Evolutionary conservation across 2,888 invertebrate genomes (phyloP).

Genomic region (Eristalinus sepulchralis): DNA sequence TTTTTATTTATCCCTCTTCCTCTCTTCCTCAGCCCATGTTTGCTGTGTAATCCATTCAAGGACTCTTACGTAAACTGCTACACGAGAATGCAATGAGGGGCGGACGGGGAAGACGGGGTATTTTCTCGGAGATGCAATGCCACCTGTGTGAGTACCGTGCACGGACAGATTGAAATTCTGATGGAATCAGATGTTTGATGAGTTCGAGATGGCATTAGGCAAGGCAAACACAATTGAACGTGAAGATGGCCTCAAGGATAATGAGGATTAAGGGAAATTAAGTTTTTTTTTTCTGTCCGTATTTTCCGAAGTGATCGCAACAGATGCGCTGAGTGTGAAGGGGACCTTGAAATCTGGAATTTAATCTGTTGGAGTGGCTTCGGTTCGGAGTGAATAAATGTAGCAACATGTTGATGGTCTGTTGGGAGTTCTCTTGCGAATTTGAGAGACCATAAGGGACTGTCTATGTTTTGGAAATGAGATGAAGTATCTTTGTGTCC

Average conservation of each 20-base stretch:
- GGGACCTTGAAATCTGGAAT: background rate
- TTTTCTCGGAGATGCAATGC: conserved; percentile 10
- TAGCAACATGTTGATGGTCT: background rate
- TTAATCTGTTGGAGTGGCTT: background rate
- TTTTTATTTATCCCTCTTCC: background rate
- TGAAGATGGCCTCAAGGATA: conserved; percentile 41
- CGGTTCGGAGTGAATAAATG: background rate
- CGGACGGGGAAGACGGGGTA: background rate
- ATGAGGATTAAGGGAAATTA: conserved; percentile 36
- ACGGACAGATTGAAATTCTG: conserved; percentile 36
- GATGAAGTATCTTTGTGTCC: background rate
- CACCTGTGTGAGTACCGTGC: conserved; percentile 58
- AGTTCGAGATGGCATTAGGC: conserved; percentile 43
- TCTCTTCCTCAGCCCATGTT: background rate
- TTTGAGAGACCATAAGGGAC: background rate
- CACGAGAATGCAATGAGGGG: conserved; percentile 1
- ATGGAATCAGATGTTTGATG: conserved; percentile 65
- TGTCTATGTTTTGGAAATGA: background rate
- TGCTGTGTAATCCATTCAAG: conserved; percentile 44
- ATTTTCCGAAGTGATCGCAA: background rate
- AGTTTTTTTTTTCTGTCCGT: background rate
- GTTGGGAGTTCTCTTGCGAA: background rate
- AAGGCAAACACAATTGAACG: conserved; percentile 51
- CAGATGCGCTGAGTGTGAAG: conserved; percentile 14
- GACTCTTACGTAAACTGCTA: conserved; percentile 57